Conservation (phyloP, 2,888 invertebrate species). For the Megalurothrips usitatus region DNA sequence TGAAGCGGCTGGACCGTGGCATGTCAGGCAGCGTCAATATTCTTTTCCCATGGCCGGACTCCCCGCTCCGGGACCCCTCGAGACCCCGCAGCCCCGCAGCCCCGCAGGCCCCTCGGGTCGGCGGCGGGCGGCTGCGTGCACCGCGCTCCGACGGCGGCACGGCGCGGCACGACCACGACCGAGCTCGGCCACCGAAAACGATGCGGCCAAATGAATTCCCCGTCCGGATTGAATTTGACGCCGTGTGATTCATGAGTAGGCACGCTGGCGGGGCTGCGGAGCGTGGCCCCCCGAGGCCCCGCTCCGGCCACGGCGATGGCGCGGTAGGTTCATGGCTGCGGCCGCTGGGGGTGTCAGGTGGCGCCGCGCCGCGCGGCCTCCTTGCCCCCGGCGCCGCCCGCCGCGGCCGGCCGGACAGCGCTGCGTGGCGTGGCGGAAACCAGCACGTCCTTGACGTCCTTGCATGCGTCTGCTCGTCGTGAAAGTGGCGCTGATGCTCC, state of each 20-base stretch:
- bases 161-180: neutral
- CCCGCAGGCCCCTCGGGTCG: too few relatives aligned
- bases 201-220: neutral
- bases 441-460: neutral
- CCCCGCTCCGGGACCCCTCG: too few relatives aligned
- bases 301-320: neutral
- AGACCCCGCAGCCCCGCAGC: too few relatives aligned
- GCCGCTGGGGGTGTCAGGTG: neutral
- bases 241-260: constrained; percentile 7
- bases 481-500: neutral
- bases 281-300: too few relatives aligned
- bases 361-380: neutral
- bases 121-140: too few relatives aligned
- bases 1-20: too few relatives aligned
- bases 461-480: neutral
- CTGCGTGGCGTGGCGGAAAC: too few relatives aligned
- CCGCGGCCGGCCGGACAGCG: too few relatives aligned
- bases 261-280: neutral
- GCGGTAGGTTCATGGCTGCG: neutral
- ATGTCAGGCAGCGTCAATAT: too few relatives aligned
- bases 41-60: too few relatives aligned
- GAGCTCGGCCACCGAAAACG: too few relatives aligned
- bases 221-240: neutral
- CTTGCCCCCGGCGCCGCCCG: too few relatives aligned
- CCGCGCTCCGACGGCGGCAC: neutral